Base-by-base conservation (phyloP, 2,113 vertebrate species). In the Himantopus leucocephalus region DNA sequence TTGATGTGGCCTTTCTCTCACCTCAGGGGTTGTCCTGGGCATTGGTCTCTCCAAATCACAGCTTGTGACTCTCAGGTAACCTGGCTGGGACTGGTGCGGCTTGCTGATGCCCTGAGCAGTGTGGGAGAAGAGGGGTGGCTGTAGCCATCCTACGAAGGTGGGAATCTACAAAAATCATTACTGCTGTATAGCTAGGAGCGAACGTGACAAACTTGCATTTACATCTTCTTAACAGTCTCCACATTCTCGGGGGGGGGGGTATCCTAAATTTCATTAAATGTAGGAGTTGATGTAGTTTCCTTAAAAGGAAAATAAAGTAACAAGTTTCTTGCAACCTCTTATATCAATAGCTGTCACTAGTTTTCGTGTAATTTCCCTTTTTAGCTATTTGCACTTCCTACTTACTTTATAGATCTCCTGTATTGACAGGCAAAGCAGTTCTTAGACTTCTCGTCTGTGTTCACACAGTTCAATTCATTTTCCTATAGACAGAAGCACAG, bases 41-140 rank as follows among this genome's bases (percentile, higher is more conserved):
- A 29, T 55, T 32, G 30, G 32, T 37, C 35, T 81, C 20, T 85
- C 23, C n/a, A 64, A 3, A 76, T 68, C n/a, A 24, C 20, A 64
- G 22, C 43, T 63, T 0, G 0, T n/a, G 19, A 29, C 26, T 63
- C 39, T 41, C 0, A 1, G 21, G 17, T 48, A 16, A 39, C 24
- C 18, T 67, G 26, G 22, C 13, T 76, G 75, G 63, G 43, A 48
- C 45, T 30, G 21, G 10, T 27, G 17, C 35, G 19, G 27, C 13
- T 50, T 37, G 27, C 43, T 56, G 39, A 10, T 53, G 8, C 19
- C 26, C 41, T 47, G 14, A 47, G 22, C 10, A 4, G 18, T n/a
- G 35, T 48, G 41, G n/a, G 47, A 55, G 70, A 35, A 30, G 27
- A 53, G 10, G 21, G 20, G 9, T 68, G 23, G 5, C 39, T 41